Base-by-base conservation (phyloP, 2,797 vertebrate genomes). In the Helarctos malayanus region DNA sequence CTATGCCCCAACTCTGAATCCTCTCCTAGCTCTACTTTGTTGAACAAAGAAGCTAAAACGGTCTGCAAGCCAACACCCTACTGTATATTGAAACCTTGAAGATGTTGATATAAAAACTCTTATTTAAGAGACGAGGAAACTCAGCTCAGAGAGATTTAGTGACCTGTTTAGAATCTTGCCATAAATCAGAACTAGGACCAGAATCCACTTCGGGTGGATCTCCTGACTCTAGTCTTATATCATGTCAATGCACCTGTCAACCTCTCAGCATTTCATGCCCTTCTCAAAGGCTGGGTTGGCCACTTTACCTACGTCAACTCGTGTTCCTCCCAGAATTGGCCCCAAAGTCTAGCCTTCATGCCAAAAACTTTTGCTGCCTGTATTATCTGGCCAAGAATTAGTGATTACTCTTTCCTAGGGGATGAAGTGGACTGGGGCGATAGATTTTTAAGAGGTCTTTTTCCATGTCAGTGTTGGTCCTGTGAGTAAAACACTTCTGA, bases 51-150 rank as follows among this genome's bases (percentile, higher is more conserved):
- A 68, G 92, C 47, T 81, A 56, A 79, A 84, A 38, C 68, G 45
- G 41, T 94, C 78, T 76, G 25, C n/a, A 29, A 49, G 45, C 63
- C 16, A 65, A n/a, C 32, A 65, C 32, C n/a, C 32, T n/a, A 65
- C 32, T 65, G 7, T 65, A 9, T 65, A 65, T 32, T 18, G 32
- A 54, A 81, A 88, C 18, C 25, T 29, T 85, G 81, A 80, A 78
- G 59, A 76, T 9, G 23, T 78, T 63, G 87, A 71, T n/a, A 8
- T 19, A 73, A 78, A 23, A 23, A 59, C 87, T 68, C 59, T 88
- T 87, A 47, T 81, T 84, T 79, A 95, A 91, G 88, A 75, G 63
- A 78, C 65, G 41, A 73, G 57, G 49, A 92, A 89, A 78, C 14
- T 69, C 80, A 95, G 52, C 49, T 3, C 16, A 65, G 78, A 73